Percentiles rank a stretch among this genome's conserved stretches.
These are phyloP conservation scores for Trissoscelio sp. DNA, from an alignment of 2,888 invertebrate genomes.

Conservation along the genomic window DNA sequence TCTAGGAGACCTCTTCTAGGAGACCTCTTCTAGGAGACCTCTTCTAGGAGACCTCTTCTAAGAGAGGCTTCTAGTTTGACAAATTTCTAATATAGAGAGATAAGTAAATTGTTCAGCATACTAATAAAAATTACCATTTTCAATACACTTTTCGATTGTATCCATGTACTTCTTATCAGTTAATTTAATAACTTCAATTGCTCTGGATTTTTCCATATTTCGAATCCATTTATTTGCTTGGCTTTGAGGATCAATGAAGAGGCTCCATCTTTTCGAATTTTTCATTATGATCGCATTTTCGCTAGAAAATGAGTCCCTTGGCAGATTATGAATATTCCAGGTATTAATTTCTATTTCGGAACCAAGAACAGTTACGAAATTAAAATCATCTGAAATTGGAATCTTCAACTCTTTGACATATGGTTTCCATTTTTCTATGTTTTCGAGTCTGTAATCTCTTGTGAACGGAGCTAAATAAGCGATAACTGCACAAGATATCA, in stretches of 20 bases:
- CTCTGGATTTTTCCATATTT: constrained; percentile 90
- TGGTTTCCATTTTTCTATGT: constrained; percentile 89
- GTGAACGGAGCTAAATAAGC: constrained; percentile 95
- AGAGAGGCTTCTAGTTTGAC: no score
- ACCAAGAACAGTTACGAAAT: constrained; percentile 90
- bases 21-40: no score
- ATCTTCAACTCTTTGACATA: constrained; percentile 88
- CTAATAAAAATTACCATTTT: constrained; percentile 86
- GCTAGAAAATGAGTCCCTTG: constrained; percentile 91
- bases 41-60: no score
- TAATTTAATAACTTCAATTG: constrained; percentile 89
- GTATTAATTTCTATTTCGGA: constrained; percentile 94
- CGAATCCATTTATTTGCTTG: constrained; percentile 95
- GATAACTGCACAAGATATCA: constrained; percentile 94
- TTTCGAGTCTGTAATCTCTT: constrained; percentile 86
- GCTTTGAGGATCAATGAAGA: constrained; percentile 93
- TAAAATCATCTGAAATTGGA: constrained; percentile 90
- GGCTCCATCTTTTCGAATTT: constrained; percentile 90
- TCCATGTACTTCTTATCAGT: constrained; percentile 91
- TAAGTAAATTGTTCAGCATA: no score
- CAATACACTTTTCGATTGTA: constrained; percentile 86
- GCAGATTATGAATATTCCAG: constrained; percentile 93
- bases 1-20: no score
- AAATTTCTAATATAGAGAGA: no score
- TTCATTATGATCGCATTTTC: constrained; percentile 94